Evolutionary conservation across 2,888 invertebrate species (phyloP), one percentile per base, ranked within the genome.

Genomic region (Gymnocheta viridis): DNA sequence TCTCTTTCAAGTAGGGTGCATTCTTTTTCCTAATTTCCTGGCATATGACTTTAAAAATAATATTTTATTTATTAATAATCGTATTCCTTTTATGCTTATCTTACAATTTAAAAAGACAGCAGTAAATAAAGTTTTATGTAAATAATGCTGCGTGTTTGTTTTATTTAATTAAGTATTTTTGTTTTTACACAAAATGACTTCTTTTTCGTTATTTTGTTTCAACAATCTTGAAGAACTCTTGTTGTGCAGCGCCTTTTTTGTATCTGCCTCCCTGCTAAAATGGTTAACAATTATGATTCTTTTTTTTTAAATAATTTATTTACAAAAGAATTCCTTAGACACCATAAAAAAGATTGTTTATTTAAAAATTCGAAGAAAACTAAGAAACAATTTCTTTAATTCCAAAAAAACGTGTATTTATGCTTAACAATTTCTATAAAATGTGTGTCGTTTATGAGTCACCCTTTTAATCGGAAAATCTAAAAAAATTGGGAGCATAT

Each of bases 131-230:
- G 35, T 29, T 77, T 47, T 77, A 58, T 56, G 67, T 67, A 41
- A 69, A 69, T 69, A 35, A 14, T 22, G 19, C 22, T 35, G 29
- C 82, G 82, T 83, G 82, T 51, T 79, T 72, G 51, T 70, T 76
- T 83, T 83, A 79, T 51, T 62, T 76, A 83, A 83, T 79, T 70
- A 83, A 78, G 35, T 67, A 10, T 38, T 38, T 47, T 19, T n/a
- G n/a, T n/a, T 19, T n/a, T 3, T 10, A 35, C 14, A 49, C 12
- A 49, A 51, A 49, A 19, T 22, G 12, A 51, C 49, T 51, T 24
- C 14, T 44, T 38, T 27, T 67, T 47, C 7, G 35, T 27, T n/a
- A 5, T 51, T 54, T 51, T 51, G 19, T n/a, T n/a, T n/a, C 69
- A 58, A 22, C 27, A 17, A 41, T 54, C 14, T 10, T 51, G 12